Evolutionary conservation across 1,140 invertebrate species (phyloP).

Genomic region (Parapsyche elsis): DNA sequence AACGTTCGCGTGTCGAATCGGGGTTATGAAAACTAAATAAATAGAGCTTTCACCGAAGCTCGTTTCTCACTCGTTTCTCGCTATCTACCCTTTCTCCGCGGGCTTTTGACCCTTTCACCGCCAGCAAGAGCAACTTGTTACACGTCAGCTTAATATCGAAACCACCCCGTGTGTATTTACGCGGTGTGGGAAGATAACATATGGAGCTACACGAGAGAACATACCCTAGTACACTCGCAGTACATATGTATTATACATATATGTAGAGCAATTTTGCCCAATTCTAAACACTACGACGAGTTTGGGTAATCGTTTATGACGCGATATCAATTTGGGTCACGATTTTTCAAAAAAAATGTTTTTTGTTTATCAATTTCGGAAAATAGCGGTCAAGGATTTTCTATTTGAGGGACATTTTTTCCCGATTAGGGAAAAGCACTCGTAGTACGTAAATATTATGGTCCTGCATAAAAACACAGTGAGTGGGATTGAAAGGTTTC

Average conservation of each 20-base stretch:
- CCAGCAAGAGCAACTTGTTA: conserved; percentile 10
- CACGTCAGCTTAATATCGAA: background rate
- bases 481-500: conserved; percentile 7
- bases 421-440: background rate
- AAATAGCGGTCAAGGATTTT: background rate
- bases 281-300: background rate
- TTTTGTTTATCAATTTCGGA: background rate
- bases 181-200: conserved; percentile 1
- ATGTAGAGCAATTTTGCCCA: background rate
- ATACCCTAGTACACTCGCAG: background rate
- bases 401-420: background rate
- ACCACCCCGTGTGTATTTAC: background rate
- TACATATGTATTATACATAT: background rate
- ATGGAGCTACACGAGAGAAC: background rate
- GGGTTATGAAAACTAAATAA: no score
- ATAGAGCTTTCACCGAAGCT: no score
- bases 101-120: background rate
- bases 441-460: background rate
- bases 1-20: no score
- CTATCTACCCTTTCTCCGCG: background rate
- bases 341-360: conserved; percentile 1
- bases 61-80: no score
- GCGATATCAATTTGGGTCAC: conserved; percentile 4
- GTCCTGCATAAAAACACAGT: background rate
- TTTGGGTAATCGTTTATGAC: background rate